These are phyloP conservation scores for Chelonia mydas DNA, from an alignment of 2,797 vertebrate species.

Conservation along the genomic window DNA sequence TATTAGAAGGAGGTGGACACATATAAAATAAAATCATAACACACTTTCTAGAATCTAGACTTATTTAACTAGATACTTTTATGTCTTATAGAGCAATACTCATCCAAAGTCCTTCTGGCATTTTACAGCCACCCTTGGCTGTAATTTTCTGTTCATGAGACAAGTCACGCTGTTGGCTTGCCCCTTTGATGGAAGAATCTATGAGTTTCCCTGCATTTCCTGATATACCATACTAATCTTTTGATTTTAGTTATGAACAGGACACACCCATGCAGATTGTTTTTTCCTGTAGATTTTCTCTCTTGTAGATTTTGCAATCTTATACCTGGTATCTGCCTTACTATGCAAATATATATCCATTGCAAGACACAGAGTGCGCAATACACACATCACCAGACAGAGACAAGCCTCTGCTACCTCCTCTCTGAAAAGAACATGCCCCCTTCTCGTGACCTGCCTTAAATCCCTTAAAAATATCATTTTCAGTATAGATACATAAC, in stretches of 20 bases:
- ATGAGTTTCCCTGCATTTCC: not conserved
- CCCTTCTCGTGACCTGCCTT: not conserved
- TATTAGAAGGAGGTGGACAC: not conserved
- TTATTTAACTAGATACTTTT: not conserved
- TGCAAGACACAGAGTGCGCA: not conserved
- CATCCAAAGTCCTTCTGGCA: not conserved
- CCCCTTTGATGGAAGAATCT: not conserved
- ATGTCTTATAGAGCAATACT: not conserved
- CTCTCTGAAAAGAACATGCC: not conserved
- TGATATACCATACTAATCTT: not conserved
- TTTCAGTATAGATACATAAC: not conserved
- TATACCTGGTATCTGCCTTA: not conserved
- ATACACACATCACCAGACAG: not conserved
- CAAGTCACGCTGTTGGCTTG: not conserved
- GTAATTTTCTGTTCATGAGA: not conserved
- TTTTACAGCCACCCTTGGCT: not conserved
- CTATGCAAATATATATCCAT: not conserved
- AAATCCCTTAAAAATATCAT: not conserved
- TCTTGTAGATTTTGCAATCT: not conserved
- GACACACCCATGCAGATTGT: not conserved
- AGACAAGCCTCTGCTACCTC: not conserved
- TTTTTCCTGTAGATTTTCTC: not conserved
- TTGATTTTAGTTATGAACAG: not conserved
- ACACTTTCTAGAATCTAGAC: not conserved
- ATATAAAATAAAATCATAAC: not conserved